Evolutionary conservation across 2,797 vertebrate species (phyloP).

Genomic region (Otolemur crassicaudatus): DNA sequence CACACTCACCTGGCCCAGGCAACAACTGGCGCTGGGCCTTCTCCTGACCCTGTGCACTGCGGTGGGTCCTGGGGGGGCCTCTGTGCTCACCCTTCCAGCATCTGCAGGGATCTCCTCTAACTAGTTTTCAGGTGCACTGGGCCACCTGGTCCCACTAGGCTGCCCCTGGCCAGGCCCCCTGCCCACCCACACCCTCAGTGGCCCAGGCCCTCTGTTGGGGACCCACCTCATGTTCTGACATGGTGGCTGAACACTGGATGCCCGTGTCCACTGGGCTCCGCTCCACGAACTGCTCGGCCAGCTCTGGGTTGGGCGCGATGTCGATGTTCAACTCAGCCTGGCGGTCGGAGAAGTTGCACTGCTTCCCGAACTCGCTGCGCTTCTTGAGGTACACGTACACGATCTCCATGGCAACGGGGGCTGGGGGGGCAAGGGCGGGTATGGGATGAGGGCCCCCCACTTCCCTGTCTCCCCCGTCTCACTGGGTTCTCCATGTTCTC

Average conservation of each 20-base stretch:
- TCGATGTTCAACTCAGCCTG: constrained; percentile 90
- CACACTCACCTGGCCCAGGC: neutral
- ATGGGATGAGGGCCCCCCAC: neutral
- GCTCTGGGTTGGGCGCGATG: constrained; percentile 89
- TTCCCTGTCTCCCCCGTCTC: rapidly evolving
- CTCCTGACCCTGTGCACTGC: rapidly evolving
- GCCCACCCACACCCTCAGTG: rapidly evolving
- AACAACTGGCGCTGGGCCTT: rapidly evolving
- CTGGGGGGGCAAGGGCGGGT: neutral
- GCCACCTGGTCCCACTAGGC: neutral
- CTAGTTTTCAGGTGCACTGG: neutral
- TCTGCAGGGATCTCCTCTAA: rapidly evolving
- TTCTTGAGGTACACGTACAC: constrained; percentile 91
- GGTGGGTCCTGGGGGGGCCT: too few species aligned
- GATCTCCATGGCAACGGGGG: constrained; percentile 92
- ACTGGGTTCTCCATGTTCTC: neutral
- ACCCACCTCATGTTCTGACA: constrained; percentile 94
- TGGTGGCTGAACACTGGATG: constrained; percentile 88
- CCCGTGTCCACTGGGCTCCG: constrained; percentile 88
- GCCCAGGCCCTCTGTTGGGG: rapidly evolving
- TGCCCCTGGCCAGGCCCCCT: rapidly evolving
- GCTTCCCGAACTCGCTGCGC: constrained; percentile 94
- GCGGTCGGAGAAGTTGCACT: constrained; percentile 92
- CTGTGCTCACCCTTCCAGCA: neutral
- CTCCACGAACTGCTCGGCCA: constrained; percentile 87